phyloP scores from a whole-genome alignment of 2,888 invertebrate species.

The Meandrusa payeni region DNA sequence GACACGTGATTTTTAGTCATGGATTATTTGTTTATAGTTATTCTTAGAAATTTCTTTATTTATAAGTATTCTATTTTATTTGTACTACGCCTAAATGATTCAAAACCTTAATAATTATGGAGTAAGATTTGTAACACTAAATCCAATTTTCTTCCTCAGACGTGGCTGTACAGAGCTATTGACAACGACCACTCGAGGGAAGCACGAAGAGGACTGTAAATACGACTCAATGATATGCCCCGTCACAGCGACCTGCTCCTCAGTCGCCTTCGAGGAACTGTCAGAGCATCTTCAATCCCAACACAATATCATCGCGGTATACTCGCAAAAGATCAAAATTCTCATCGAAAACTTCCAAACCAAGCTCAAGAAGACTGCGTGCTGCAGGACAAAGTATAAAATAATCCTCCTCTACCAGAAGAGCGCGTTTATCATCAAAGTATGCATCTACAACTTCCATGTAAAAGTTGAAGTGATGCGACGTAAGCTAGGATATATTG shows the following conservation, averaged over 20 bases:
- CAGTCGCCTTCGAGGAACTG: conserved; percentile 67
- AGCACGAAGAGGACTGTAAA: conserved; percentile 72
- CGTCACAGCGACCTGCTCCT: conserved; percentile 66
- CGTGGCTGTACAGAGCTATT: conserved; percentile 72
- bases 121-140: too few species aligned
- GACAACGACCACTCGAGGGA: conserved; percentile 57
- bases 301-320: conserved; percentile 72
- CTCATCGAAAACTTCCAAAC: conserved; percentile 75
- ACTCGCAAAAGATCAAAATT: conserved; percentile 74
- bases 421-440: conserved; percentile 74
- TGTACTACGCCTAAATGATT: too few species aligned
- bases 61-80: too few species aligned
- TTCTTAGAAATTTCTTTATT: too few species aligned
- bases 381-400: conserved; percentile 73
- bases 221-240: conserved; percentile 72
- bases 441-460: conserved; percentile 74
- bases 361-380: conserved; percentile 71
- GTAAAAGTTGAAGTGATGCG: conserved; percentile 73
- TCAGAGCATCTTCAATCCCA: conserved; percentile 59
- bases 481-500: conserved; percentile 65
- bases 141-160: too few species aligned
- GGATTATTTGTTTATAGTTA: too few species aligned
- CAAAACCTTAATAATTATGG: too few species aligned
- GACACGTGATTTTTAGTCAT: too few species aligned
- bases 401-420: conserved; percentile 68